These are phyloP conservation scores for Artibeus lituratus DNA, from an alignment of 2,797 vertebrate species.

Conservation along the genomic window DNA sequence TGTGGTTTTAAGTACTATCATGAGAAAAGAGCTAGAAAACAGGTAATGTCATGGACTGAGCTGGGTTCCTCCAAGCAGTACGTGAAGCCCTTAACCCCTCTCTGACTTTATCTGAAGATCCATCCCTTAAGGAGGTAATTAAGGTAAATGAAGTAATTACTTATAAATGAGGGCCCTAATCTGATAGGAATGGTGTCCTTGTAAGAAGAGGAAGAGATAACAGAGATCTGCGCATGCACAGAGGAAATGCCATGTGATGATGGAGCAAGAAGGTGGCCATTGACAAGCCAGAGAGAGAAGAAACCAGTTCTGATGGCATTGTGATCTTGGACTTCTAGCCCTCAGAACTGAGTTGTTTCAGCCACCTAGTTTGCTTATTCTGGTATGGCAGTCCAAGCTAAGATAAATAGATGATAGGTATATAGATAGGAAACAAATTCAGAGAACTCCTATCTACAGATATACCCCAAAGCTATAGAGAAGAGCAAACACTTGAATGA, in stretches of 20 bases:
- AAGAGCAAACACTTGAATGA: not conserved
- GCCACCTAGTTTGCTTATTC: not conserved
- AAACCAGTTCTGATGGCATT: rapidly evolving
- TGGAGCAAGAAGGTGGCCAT: not conserved
- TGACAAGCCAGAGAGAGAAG: not conserved
- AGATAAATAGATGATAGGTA: not conserved
- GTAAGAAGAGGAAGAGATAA: not conserved
- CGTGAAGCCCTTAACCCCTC: not conserved
- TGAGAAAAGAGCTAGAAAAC: not conserved
- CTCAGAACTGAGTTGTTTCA: not conserved
- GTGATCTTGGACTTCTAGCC: not conserved
- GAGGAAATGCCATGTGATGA: not conserved
- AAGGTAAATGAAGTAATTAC: not conserved
- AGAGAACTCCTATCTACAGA: not conserved
- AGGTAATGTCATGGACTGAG: not conserved
- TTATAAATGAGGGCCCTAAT: not conserved
- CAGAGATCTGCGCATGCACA: not conserved
- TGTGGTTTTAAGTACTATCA: not conserved
- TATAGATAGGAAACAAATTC: too few species aligned
- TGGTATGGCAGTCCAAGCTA: not conserved
- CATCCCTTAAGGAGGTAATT: not conserved
- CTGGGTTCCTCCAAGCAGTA: not conserved
- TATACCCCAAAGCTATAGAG: not conserved
- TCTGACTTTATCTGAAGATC: not conserved
- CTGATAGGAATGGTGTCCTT: not conserved